These are phyloP conservation scores for Falco naumanni DNA, from an alignment of 2,797 vertebrate genomes.

Conservation along the genomic window DNA sequence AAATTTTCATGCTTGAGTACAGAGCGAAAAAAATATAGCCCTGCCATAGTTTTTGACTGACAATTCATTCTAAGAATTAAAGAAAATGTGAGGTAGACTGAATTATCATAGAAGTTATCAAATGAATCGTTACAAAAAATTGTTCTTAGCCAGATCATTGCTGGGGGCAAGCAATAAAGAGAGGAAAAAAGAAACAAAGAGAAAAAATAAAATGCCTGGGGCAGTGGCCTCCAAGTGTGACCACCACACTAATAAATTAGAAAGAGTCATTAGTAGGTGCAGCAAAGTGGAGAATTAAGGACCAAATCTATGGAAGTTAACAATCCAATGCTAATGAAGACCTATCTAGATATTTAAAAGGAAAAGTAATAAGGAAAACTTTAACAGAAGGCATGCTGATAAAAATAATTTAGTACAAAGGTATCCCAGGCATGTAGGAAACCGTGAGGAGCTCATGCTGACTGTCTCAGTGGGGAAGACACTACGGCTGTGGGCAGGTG, in stretches of 20 bases:
- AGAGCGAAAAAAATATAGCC: background rate
- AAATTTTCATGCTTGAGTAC: background rate
- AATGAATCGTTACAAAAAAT: background rate
- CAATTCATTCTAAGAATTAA: slow-evolving; percentile 13
- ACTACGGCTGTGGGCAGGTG: background rate
- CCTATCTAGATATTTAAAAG: slow-evolving; percentile 21
- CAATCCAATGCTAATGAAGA: slow-evolving; percentile 58
- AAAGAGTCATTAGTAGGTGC: slow-evolving; percentile 56
- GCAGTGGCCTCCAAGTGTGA: slow-evolving; percentile 33
- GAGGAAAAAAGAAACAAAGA: background rate
- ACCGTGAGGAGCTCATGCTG: background rate
- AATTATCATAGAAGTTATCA: slow-evolving; percentile 29
- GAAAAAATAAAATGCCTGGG: slow-evolving; percentile 26
- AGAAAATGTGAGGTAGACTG: background rate
- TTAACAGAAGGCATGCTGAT: background rate
- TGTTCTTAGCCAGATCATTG: slow-evolving; percentile 33
- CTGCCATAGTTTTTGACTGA: slow-evolving; percentile 2
- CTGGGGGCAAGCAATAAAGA: slow-evolving; percentile 23
- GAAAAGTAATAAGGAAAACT: slow-evolving; percentile 40
- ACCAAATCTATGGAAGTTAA: slow-evolving; percentile 48
- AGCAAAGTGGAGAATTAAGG: slow-evolving; percentile 61
- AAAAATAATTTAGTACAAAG: slow-evolving; percentile 17
- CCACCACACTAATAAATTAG: slow-evolving; percentile 52
- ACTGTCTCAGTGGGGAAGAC: background rate
- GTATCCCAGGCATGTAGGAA: background rate